phyloP scores from a whole-genome alignment of 2,113 vertebrate genomes.

The Tursiops truncatus region DNA sequence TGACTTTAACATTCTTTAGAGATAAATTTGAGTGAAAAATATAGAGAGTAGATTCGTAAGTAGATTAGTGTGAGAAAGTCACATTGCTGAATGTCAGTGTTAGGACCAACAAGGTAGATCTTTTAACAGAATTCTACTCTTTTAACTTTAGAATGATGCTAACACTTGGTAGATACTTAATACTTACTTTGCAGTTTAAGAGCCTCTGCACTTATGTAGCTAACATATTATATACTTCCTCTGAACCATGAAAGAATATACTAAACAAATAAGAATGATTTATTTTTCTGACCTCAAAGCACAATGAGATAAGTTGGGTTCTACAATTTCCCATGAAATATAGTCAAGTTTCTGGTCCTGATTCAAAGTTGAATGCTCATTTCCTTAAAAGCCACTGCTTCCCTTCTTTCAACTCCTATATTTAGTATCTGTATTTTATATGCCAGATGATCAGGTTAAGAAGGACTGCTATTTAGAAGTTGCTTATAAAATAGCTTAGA shows the following conservation, averaged over 20 bases:
- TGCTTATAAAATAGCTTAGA: background rate
- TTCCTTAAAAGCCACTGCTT: background rate
- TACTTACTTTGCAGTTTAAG: background rate
- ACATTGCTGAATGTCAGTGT: background rate
- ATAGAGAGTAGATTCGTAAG: background rate
- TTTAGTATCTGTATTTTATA: conserved; percentile 9
- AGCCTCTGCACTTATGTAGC: background rate
- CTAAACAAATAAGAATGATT: background rate
- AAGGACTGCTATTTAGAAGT: background rate
- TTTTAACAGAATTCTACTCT: background rate
- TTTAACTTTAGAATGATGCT: background rate
- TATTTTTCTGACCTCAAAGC: background rate
- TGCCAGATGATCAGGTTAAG: background rate
- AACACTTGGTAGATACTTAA: background rate
- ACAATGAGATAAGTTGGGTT: background rate
- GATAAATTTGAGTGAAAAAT: background rate
- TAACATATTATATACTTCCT: background rate
- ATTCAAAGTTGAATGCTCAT: background rate
- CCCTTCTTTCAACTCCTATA: background rate
- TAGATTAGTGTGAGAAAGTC: background rate
- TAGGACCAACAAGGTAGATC: background rate
- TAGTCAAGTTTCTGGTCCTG: background rate
- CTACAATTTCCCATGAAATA: background rate
- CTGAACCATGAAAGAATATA: background rate
- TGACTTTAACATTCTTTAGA: background rate